Evolutionary conservation across 2,797 vertebrate species (phyloP).

Genomic region (Rhyacichthys aspro): DNA sequence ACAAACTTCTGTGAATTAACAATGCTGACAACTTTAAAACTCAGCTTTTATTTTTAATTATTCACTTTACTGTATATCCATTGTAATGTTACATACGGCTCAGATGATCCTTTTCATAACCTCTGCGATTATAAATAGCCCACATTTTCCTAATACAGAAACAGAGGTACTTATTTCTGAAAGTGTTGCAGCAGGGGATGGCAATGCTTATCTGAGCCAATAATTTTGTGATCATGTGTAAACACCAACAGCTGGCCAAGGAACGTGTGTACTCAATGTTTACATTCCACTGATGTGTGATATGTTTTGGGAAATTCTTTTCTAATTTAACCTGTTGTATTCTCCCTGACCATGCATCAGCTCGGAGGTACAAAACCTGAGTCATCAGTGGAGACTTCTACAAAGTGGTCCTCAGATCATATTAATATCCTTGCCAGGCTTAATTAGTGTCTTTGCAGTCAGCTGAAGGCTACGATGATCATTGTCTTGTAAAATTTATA

Average conservation of each 20-base stretch:
- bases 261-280: slow-evolving; percentile 81
- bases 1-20: slow-evolving; percentile 52
- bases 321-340: slow-evolving; percentile 55
- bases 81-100: slow-evolving; percentile 77
- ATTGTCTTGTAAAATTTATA: slow-evolving; percentile 77
- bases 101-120: slow-evolving; percentile 71
- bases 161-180: slow-evolving; percentile 58
- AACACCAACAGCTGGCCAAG: slow-evolving; percentile 80
- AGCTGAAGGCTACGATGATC: slow-evolving; percentile 57
- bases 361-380: slow-evolving; percentile 67
- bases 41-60: slow-evolving; percentile 49
- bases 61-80: slow-evolving; percentile 68
- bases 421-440: slow-evolving; percentile 67
- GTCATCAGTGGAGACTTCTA: slow-evolving; percentile 48
- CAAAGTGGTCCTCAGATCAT: slow-evolving; percentile 57
- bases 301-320: slow-evolving; percentile 65
- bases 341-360: slow-evolving; percentile 57
- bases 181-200: slow-evolving; percentile 61
- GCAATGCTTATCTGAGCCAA: slow-evolving; percentile 73
- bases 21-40: slow-evolving; percentile 56
- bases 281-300: slow-evolving; percentile 77
- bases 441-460: slow-evolving; percentile 62
- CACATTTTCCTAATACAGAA: slow-evolving; percentile 46
- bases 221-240: slow-evolving; percentile 65
- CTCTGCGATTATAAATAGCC: slow-evolving; percentile 57